Conservation (phyloP, 2,797 vertebrate genomes). For the Crossoptilon crossoptilon region DNA sequence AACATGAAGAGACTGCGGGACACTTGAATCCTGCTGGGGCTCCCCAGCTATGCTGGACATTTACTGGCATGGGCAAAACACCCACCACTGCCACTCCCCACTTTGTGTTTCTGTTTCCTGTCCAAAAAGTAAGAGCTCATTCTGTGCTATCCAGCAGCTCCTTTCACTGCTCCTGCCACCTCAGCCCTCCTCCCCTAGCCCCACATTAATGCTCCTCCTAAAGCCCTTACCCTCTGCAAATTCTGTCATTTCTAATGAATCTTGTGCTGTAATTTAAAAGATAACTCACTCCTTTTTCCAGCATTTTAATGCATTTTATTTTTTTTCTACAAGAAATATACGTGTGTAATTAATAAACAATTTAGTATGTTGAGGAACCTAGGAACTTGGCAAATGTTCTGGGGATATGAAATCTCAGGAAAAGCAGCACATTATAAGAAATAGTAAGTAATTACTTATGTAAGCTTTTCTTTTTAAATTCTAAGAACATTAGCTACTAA, state of each 20-base stretch:
- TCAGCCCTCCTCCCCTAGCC: neutral
- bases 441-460: constrained; percentile 98
- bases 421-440: constrained; percentile 94
- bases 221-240: constrained; percentile 62
- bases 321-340: constrained; percentile 92
- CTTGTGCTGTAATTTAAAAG: constrained; percentile 80
- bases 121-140: neutral
- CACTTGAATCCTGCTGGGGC: neutral
- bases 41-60: neutral
- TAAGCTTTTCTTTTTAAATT: constrained; percentile 98
- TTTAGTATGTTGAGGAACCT: constrained; percentile 97
- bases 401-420: constrained; percentile 97
- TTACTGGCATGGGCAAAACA: neutral
- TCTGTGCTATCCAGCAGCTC: constrained; percentile 41
- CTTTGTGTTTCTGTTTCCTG: neutral
- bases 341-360: constrained; percentile 99
- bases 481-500: constrained; percentile 99
- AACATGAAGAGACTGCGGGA: neutral
- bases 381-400: constrained; percentile 98
- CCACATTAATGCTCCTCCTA: constrained; percentile 43
- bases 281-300: constrained; percentile 82
- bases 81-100: neutral
- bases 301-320: constrained; percentile 87
- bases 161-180: constrained; percentile 6
- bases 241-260: constrained; percentile 71